A percentile compares a stretch with the other conserved stretches of the same genome.
Evolutionary conservation across 2,888 invertebrate species (phyloP).

Genomic region (Plebejus argus): DNA sequence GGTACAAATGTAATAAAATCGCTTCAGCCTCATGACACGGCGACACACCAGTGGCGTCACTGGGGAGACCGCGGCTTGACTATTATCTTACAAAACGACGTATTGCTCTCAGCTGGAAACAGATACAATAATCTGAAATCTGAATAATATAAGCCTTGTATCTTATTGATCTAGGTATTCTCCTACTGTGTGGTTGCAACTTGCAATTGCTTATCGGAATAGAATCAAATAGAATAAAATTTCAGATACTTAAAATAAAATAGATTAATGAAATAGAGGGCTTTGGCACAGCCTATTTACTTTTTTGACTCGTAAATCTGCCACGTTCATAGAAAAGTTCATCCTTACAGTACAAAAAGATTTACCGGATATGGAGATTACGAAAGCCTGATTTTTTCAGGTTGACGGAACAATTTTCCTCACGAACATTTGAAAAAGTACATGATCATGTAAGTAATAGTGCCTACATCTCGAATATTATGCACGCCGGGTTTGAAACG

Average conservation of each 20-base stretch:
- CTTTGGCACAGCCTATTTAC: too few relatives aligned
- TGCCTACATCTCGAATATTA: conserved; percentile 40
- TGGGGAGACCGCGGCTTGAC: conserved; percentile 64
- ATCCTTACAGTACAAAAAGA: not conserved
- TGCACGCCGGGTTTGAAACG: conserved; percentile 49
- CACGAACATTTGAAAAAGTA: conserved; percentile 25
- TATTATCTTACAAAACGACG: conserved; percentile 76
- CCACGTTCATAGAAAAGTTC: not conserved
- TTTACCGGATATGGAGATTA: not conserved
- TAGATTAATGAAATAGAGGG: too few relatives aligned
- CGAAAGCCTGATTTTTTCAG: conserved; percentile 6
- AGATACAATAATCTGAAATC: conserved; percentile 40
- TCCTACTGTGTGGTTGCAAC: not conserved
- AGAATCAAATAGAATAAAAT: too few relatives aligned
- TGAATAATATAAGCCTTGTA: conserved; percentile 35
- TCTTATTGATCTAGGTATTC: not conserved
- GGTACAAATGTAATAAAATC: conserved; percentile 74
- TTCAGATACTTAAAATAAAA: too few relatives aligned
- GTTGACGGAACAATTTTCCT: conserved; percentile 13
- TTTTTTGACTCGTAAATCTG: not conserved
- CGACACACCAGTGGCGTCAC: conserved; percentile 73
- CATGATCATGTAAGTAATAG: conserved; percentile 39
- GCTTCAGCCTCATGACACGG: conserved; percentile 74
- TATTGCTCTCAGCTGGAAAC: conserved; percentile 49
- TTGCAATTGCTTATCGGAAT: too few relatives aligned